These are phyloP conservation scores for Dinomys branickii DNA, from an alignment of 2,113 vertebrate genomes.

Conservation along the genomic window DNA sequence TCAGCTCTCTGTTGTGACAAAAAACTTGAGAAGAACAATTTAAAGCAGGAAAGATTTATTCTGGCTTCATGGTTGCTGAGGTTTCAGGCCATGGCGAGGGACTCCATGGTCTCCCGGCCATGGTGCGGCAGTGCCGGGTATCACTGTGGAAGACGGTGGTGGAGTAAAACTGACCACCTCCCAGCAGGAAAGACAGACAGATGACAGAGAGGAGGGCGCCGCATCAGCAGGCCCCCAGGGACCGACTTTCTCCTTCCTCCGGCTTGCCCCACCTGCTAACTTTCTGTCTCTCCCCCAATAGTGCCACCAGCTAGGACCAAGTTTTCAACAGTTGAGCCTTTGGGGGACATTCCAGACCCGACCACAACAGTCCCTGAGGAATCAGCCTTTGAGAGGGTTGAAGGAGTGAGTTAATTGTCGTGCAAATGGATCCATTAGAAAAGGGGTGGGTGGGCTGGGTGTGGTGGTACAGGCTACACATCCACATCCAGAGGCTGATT, in stretches of 20 bases:
- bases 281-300: not conserved
- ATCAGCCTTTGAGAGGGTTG: not conserved
- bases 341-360: too few species aligned
- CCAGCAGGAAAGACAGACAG: not conserved
- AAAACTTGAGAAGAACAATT: not conserved
- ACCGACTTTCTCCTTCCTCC: not conserved
- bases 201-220: too few species aligned
- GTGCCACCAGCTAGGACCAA: not conserved
- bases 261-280: not conserved
- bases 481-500: not conserved
- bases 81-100: not conserved
- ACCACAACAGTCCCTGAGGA: not conserved
- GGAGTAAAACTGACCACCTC: not conserved
- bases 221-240: not conserved
- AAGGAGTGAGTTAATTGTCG: not conserved
- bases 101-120: not conserved
- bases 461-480: not conserved
- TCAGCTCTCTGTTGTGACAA: not conserved
- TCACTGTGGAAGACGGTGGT: not conserved
- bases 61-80: not conserved
- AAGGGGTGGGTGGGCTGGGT: not conserved
- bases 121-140: not conserved
- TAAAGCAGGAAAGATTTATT: not conserved
- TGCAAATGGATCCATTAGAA: not conserved
- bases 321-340: not conserved